Evolutionary conservation across 2,113 vertebrate genomes (phyloP), one percentile per base, ranked within the genome.

Genomic region (Phrynosoma blainvillii): DNA sequence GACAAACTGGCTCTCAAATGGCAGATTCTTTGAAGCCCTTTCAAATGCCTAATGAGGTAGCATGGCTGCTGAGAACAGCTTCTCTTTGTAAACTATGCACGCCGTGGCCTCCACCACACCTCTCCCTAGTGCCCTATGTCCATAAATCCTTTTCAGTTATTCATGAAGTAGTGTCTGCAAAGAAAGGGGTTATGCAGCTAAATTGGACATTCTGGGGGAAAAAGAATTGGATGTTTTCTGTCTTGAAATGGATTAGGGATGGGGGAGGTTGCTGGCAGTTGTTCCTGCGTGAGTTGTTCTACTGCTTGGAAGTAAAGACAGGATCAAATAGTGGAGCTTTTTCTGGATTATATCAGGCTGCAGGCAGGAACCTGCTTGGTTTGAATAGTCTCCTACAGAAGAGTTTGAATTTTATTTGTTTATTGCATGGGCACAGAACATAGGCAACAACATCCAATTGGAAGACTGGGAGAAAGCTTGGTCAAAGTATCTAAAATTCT

Each of bases 41-140:
- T 88, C 86, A 54, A 68, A 76, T n/a, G 71, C 86, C 66, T 76
- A 82, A 82, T 77, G 79, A 82, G 86, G 80, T 56, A 32, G 36
- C 12, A 23, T 32, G 12, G 30, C 79, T 76, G 40, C 6, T 1
- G 71, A 76, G 59, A 71, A 52, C 0, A 27, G 59, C 18, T 62
- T 62, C 59, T 62, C 77, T 30, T 76, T 20, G 56, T 66, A 82
- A 87, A 76, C 12, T 5, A 62, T 10, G 56, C 1, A 4, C 30
- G 68, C 30, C 20, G 16, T 18, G 7, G 71, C 40, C 71, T 76
- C 56, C 27, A 12, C 2, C 79, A 18, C 21, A 68, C 27, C 59
- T 83, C 74, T 68, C 80, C 86, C 80, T 6, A 13, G 36, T 76
- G 73, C 40, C 79, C 80, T 27, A 32, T 30, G 56, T 14, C 80